Percentiles rank a stretch among this genome's conserved stretches.
Conservation (phyloP, 64 coral and sea anemone species). For the Exaiptasia diaphana region DNA sequence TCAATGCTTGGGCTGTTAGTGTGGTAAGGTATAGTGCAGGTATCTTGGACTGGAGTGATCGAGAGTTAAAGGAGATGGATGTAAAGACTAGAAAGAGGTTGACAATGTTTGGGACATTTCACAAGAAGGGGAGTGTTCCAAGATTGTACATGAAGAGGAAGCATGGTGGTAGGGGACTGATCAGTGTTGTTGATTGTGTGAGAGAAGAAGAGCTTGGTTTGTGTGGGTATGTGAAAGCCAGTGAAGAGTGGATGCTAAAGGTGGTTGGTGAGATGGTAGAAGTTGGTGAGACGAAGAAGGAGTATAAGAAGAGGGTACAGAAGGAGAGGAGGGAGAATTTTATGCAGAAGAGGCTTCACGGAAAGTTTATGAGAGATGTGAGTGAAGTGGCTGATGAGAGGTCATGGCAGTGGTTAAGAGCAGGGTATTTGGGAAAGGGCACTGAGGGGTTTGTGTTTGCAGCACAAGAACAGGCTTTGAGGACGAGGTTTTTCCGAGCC, state of each 20-base stretch:
- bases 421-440: no score
- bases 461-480: no score
- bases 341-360: no score
- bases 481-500: no score
- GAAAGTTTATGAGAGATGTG: no score
- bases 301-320: no score
- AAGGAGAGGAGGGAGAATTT: no score
- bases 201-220: neutral
- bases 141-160: neutral
- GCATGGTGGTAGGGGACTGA: neutral
- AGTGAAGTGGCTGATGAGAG: no score
- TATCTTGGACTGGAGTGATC: neutral
- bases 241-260: neutral
- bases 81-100: neutral
- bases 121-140: neutral
- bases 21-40: conserved; percentile 7
- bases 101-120: neutral
- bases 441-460: no score
- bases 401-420: no score
- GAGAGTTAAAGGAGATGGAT: neutral
- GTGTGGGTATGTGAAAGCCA: neutral
- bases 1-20: neutral
- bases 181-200: neutral
- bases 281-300: no score
- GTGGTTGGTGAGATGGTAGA: neutral